A percentile compares a stretch with the other conserved stretches of the same genome.
Evolutionary conservation across 1,140 invertebrate species (phyloP).

Genomic region (Papilio polytes): DNA sequence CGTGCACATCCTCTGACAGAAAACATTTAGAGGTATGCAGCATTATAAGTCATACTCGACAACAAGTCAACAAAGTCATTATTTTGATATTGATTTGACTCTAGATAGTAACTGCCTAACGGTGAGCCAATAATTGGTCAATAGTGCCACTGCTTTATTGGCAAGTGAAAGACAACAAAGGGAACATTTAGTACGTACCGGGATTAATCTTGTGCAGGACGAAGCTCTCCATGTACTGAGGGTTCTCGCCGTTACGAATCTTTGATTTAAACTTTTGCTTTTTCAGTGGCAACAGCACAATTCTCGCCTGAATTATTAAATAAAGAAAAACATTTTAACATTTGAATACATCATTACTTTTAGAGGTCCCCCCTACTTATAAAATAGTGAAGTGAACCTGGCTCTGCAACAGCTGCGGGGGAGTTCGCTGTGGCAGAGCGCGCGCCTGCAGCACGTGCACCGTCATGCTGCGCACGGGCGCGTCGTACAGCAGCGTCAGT

Average conservation of each 20-base stretch:
- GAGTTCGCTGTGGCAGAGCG: constrained; percentile 90
- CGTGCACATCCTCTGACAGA: constrained; percentile 92
- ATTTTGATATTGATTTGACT: neutral
- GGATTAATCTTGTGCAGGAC: constrained; percentile 95
- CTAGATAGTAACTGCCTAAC: neutral
- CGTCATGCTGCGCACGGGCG: constrained; percentile 94
- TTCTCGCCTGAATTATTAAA: constrained; percentile 86
- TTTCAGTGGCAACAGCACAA: constrained; percentile 94
- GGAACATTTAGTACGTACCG: constrained; percentile 81
- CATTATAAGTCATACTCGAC: neutral
- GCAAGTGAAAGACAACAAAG: too few relatives aligned
- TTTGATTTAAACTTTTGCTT: constrained; percentile 97
- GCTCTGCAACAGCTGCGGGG: constrained; percentile 89
- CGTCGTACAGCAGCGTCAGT: constrained; percentile 94
- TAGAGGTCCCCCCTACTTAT: neutral
- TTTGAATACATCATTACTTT: too few relatives aligned
- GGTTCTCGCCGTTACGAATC: constrained; percentile 93
- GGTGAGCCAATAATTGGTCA: too few relatives aligned
- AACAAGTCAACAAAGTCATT: too few relatives aligned
- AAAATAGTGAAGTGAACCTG: constrained; percentile 84
- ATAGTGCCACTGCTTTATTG: too few relatives aligned
- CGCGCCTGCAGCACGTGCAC: constrained; percentile 94
- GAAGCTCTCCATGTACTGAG: constrained; percentile 96
- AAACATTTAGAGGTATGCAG: neutral
- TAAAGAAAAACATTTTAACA: neutral